phyloP scores from a whole-genome alignment of 1,140 invertebrate genomes.

The Formica exsecta region DNA sequence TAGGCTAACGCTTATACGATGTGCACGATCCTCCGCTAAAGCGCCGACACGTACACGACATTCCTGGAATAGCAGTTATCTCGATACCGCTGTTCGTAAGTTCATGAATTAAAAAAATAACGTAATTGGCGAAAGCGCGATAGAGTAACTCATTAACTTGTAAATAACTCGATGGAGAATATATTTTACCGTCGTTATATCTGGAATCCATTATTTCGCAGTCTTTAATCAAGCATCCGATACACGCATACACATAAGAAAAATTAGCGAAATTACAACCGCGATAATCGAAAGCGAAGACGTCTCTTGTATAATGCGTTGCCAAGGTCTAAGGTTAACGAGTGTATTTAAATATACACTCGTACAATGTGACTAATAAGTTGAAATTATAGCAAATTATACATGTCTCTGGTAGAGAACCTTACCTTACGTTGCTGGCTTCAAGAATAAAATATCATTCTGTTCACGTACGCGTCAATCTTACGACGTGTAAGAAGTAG shows the following conservation, averaged over 20 bases:
- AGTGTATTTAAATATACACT: neutral
- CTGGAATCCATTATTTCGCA: constrained; percentile 33
- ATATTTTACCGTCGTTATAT: constrained; percentile 24
- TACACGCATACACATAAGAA: neutral
- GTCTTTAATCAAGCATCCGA: neutral
- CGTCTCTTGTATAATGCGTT: neutral
- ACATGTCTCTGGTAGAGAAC: neutral
- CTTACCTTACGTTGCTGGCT: neutral
- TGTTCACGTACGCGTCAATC: constrained; percentile 63
- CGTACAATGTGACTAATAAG: constrained; percentile 36
- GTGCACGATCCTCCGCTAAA: constrained; percentile 57
- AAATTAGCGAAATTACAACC: neutral
- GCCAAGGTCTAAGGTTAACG: neutral
- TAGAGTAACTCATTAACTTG: constrained; percentile 34
- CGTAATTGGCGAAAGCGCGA: constrained; percentile 50
- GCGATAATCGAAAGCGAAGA: neutral
- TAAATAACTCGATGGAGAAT: constrained; percentile 8
- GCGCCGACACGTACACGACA: constrained; percentile 54
- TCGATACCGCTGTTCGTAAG: constrained; percentile 1
- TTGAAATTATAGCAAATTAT: constrained; percentile 44
- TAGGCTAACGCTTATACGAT: constrained; percentile 70
- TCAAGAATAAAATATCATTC: constrained; percentile 53
- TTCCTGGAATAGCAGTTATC: constrained; percentile 54
- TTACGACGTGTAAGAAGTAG: constrained; percentile 65
- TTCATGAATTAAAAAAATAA: constrained; percentile 12